phyloP scores from a whole-genome alignment of 92 coral and sea anemone species.

The Ricordea florida region DNA sequence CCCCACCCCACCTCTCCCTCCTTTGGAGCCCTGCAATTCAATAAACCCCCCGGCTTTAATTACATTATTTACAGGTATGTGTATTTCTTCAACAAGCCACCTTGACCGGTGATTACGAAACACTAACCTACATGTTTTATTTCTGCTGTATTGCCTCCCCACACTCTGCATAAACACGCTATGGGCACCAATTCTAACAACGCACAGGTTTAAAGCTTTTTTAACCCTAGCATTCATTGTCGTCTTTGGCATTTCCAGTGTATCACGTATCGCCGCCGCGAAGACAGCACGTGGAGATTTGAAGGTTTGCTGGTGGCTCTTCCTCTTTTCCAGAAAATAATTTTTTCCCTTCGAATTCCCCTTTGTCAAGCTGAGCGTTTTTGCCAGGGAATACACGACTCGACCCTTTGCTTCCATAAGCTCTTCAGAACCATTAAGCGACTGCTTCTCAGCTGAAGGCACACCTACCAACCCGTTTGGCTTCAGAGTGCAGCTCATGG shows the following conservation, averaged over 20 bases:
- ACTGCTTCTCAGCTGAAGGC: not conserved
- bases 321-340: not conserved
- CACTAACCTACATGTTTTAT: constrained; percentile 22
- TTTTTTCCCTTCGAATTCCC: not conserved
- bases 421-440: not conserved
- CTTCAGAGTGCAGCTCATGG: constrained; percentile 20
- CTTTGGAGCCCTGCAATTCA: too few species aligned
- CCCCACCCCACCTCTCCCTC: too few species aligned
- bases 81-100: not conserved
- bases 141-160: not conserved
- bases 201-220: constrained; percentile 52
- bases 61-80: not conserved
- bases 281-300: not conserved
- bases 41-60: too few species aligned
- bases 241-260: constrained; percentile 27
- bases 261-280: not conserved
- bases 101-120: not conserved
- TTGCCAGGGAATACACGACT: constrained; percentile 56
- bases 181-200: constrained; percentile 64
- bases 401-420: constrained; percentile 26
- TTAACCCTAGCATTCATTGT: constrained; percentile 30
- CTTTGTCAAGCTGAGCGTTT: constrained; percentile 26
- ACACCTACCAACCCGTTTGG: constrained; percentile 31
- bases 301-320: not conserved
- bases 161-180: constrained; percentile 47